Conservation (phyloP, 2,888 invertebrate species). For the Trilocha varians region DNA sequence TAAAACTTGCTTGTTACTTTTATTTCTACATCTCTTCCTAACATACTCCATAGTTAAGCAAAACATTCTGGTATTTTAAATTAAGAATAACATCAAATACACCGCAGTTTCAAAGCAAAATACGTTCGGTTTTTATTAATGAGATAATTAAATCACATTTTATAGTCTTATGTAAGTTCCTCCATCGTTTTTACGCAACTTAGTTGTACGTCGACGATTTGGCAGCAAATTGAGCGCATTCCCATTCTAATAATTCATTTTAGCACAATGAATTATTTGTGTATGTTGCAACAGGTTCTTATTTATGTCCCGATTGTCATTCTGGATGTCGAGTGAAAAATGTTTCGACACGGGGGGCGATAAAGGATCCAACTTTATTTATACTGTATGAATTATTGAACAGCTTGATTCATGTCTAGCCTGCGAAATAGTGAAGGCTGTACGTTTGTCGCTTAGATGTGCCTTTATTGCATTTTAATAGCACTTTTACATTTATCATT, state of each 20-base stretch:
- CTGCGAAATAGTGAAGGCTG: conserved; percentile 15
- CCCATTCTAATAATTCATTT: conserved; percentile 32
- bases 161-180: background rate
- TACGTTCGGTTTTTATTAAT: too few relatives aligned
- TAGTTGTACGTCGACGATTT: background rate
- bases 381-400: conserved; percentile 62
- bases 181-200: too few relatives aligned
- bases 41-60: too few relatives aligned
- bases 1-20: too few relatives aligned
- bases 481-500: background rate
- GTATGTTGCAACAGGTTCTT: conserved; percentile 23
- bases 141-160: background rate
- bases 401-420: conserved; percentile 52
- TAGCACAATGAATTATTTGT: conserved; percentile 39
- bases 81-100: background rate
- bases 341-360: conserved; percentile 55
- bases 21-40: too few relatives aligned
- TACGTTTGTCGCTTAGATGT: conserved; percentile 1
- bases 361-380: conserved; percentile 46
- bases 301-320: conserved; percentile 22
- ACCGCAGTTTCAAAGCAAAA: background rate
- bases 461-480: conserved; percentile 1
- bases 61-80: too few relatives aligned
- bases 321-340: conserved; percentile 53
- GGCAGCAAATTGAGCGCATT: conserved; percentile 23